Conservation (phyloP, 2,888 invertebrate genomes). For the Holacanthella duospinosa region DNA sequence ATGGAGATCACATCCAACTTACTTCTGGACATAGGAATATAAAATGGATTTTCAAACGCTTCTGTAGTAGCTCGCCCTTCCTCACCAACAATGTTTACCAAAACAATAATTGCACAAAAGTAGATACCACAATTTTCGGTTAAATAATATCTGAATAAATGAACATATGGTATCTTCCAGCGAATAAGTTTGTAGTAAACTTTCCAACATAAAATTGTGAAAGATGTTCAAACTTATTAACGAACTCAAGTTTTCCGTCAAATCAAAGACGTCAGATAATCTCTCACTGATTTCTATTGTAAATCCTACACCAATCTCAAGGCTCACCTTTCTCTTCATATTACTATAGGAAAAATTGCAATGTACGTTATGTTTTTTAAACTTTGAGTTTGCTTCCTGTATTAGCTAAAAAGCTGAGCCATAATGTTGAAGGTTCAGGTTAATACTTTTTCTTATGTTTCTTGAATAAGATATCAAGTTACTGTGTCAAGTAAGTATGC, state of each 20-base stretch:
- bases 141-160: background rate
- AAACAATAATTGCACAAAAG: background rate
- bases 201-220: too few relatives aligned
- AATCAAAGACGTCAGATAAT: background rate
- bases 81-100: background rate
- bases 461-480: too few relatives aligned
- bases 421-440: too few relatives aligned
- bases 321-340: too few relatives aligned
- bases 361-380: background rate
- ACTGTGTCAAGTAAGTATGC: background rate
- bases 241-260: too few relatives aligned
- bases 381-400: too few relatives aligned
- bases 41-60: background rate
- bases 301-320: too few relatives aligned
- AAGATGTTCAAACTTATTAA: too few relatives aligned
- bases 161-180: background rate
- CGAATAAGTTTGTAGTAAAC: constrained; percentile 4
- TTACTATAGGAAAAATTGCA: background rate
- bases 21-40: background rate
- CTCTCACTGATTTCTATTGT: background rate
- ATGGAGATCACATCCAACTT: background rate
- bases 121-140: background rate
- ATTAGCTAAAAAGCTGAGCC: background rate
- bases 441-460: too few relatives aligned
- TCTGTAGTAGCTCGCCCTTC: too few relatives aligned